Evolutionary conservation across 2,888 invertebrate species (phyloP), one percentile per base, ranked within the genome.

Genomic region (Melipona bicolor): DNA sequence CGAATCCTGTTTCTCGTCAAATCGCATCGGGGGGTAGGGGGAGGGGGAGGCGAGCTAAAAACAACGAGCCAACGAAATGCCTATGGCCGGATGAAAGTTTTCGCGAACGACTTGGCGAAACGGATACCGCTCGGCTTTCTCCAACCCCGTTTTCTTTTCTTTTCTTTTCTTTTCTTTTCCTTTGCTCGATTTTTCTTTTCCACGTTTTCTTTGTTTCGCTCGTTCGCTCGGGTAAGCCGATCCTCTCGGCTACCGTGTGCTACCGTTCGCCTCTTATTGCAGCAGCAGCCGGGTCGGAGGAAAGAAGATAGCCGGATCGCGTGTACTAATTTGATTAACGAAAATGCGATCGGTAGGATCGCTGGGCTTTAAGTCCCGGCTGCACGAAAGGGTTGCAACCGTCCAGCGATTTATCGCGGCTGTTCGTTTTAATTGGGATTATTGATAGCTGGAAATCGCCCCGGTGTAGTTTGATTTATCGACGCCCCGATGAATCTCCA

Each of bases 81-180:
- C 73, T 84, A 84, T 70, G 64, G 79, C 59, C 61, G 79, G 84
- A 83, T 83, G 72, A 84, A 88, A 85, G 78, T 87, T 88, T 52
- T 80, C 75, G 80, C 81, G 75, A 62, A 61, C 79, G 79, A 79
- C 76, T 76, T 73, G 50, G 64, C 50, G 69, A 69, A 79, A 79
- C 76, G 67, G 65, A 83, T 83, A 77, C 68, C 79, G 11, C 21
- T 3, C 3, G 4, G 19, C 64, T 24, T 54, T 49, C 52, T 1
- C 4, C 9, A 61, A 27, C 52, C 24, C 65, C 19, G 59, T 62
- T 73, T 43, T 27, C 56, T 15, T 4, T 15, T 15, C n/a, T 21
- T 36, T n/a, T 68, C 36, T 61, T 69, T 24, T 11, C 19, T 2
- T 13, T 13, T 54, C 24, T 32, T 52, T 52, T 43, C 64, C 0